phyloP scores from a whole-genome alignment of 2,797 vertebrate species.

The Hippocampus kuda region DNA sequence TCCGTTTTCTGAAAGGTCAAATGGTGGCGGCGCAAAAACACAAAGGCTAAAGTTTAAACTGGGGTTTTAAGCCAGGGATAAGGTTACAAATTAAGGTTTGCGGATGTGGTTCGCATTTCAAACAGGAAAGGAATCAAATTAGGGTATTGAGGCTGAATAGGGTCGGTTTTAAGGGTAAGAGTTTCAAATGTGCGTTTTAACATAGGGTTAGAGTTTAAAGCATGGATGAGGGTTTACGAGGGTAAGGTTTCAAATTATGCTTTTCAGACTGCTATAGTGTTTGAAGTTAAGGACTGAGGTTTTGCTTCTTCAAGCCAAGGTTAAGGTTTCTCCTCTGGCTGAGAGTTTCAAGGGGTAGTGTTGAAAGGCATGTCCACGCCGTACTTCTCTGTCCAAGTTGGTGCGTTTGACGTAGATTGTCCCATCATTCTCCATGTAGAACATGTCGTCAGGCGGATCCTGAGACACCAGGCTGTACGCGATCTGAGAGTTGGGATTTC shows the following conservation, averaged over 20 bases:
- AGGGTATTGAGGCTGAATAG: too few relatives aligned
- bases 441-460: constrained; percentile 56
- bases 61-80: background rate
- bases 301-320: too few relatives aligned
- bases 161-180: too few relatives aligned
- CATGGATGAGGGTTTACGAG: too few relatives aligned
- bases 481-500: constrained; percentile 70
- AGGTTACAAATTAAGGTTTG: background rate
- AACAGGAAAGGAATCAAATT: too few relatives aligned
- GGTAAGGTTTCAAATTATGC: background rate
- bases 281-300: too few relatives aligned
- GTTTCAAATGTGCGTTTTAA: too few relatives aligned
- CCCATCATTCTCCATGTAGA: constrained; percentile 64
- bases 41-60: background rate
- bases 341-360: too few relatives aligned
- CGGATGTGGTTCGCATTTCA: background rate
- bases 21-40: background rate
- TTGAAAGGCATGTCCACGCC: too few relatives aligned
- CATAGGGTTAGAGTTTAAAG: too few relatives aligned
- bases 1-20: constrained; percentile 43
- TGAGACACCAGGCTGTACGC: constrained; percentile 68
- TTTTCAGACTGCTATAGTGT: background rate
- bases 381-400: constrained; percentile 77
- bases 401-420: constrained; percentile 54
- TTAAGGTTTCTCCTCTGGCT: too few relatives aligned